Evolutionary conservation across 2,797 vertebrate species (phyloP), one percentile per base, ranked within the genome.

Genomic region (Melanotaenia trifasciata): DNA sequence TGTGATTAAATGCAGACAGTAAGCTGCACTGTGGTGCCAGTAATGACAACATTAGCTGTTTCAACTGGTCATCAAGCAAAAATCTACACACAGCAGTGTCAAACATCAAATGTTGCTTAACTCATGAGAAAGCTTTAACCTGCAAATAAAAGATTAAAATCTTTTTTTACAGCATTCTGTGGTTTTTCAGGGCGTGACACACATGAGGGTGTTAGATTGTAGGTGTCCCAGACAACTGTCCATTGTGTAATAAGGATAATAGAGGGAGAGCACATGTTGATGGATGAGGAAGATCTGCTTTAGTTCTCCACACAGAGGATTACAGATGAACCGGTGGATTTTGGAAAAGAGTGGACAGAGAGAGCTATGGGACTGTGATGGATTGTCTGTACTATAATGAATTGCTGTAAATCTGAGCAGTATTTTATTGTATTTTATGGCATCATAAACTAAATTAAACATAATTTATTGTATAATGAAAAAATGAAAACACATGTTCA

Each of bases 271-370:
- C 68, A 78, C 83, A 74, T 72, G 70, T 54, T 75, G 79, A 77
- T 69, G 65, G 58, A 66, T 1, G 14, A 35, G 26, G 38, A 74
- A 54, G 53, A 75, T 79, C 74, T 86, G 78, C 74, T 90, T 82
- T 70, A 59, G 65, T 87, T 87, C 73, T 79, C 81, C 32, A 79
- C 13, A 38, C 63, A 80, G 78, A 53, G 67, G 86, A 90, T 93
- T 90, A 91, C 47, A 64, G 80, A 56, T 64, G 60, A 65, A 45
- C 4, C 18, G 74, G 80, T 84, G 67, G 78, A 77, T 80, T 84
- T 80, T 61, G n/a, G 28, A 35, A 57, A 64, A 30, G 5, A 61
- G 65, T 14, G 16, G 20, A 18, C 45, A 58, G 13, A 36, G 10
- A 4, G 53, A 14, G 30, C 18, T 64, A 32, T 38, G 61, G 26